Evolutionary conservation across 2,113 vertebrate species (phyloP).

Genomic region (Lophius piscatorius): DNA sequence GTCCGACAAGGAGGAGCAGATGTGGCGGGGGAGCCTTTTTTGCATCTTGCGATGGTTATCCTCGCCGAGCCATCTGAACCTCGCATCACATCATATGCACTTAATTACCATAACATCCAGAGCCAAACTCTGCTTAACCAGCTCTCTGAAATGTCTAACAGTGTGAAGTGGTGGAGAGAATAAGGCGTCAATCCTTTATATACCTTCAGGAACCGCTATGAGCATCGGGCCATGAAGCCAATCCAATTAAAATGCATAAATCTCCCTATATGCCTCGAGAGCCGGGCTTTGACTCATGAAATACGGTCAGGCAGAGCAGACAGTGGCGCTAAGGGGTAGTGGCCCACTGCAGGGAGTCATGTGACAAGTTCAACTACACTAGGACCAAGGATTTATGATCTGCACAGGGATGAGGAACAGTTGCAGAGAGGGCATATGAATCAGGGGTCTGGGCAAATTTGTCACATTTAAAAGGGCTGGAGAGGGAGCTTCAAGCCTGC

Average conservation of each 20-base stretch:
- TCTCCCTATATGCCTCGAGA: constrained; percentile 56
- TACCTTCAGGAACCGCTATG: constrained; percentile 54
- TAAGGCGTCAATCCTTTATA: constrained; percentile 44
- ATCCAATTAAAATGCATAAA: constrained; percentile 78
- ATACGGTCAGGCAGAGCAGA: constrained; percentile 58
- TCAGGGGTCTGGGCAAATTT: constrained; percentile 57
- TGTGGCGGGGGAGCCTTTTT: constrained; percentile 5
- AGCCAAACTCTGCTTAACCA: constrained; percentile 22
- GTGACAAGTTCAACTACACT: constrained; percentile 59
- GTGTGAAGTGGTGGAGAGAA: constrained; percentile 15
- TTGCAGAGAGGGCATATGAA: constrained; percentile 54
- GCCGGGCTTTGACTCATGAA: constrained; percentile 65
- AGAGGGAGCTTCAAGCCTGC: constrained; percentile 21
- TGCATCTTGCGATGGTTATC: background rate
- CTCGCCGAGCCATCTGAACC: constrained; percentile 7
- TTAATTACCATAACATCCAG: constrained; percentile 29
- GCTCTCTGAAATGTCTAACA: constrained; percentile 15
- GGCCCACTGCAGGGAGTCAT: constrained; percentile 59
- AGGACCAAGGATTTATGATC: constrained; percentile 69
- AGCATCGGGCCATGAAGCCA: constrained; percentile 58
- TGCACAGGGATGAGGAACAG: constrained; percentile 53
- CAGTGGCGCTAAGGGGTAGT: constrained; percentile 50
- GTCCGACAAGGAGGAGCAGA: constrained; percentile 18
- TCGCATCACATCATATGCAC: constrained; percentile 16
- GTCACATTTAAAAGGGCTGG: constrained; percentile 55